These are phyloP conservation scores for Enteromius argenteus DNA, from an alignment of 2,797 vertebrate species.

Conservation along the genomic window DNA sequence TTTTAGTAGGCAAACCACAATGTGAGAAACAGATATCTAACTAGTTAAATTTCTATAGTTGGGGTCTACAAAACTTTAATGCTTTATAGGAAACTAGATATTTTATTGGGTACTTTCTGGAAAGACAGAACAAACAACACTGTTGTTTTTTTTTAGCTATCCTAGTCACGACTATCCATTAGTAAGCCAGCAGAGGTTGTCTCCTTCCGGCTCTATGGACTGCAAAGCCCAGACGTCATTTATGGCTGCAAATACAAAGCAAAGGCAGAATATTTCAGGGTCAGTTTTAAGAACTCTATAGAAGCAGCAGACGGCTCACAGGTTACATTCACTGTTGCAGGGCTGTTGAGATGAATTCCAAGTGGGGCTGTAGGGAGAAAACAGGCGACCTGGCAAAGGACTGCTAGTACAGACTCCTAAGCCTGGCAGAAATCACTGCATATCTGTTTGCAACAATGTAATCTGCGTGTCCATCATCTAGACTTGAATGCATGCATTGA, in stretches of 20 bases:
- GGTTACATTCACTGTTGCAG: neutral
- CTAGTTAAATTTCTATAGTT: neutral
- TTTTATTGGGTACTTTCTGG: neutral
- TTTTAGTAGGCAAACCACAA: neutral
- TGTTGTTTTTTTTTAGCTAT: neutral
- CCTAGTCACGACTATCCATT: conserved; percentile 4
- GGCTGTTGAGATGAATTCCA: conserved; percentile 24
- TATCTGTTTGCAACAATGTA: neutral
- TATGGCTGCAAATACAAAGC: conserved; percentile 16
- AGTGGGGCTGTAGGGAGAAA: conserved; percentile 12
- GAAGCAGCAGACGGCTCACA: conserved; percentile 24
- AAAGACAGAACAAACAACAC: neutral
- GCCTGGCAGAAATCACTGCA: neutral
- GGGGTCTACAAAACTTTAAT: neutral
- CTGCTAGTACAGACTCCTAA: neutral
- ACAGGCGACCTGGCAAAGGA: neutral
- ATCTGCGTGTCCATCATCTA: neutral
- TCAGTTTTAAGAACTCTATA: conserved; percentile 25
- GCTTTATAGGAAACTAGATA: neutral
- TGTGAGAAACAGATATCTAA: neutral
- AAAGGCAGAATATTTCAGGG: conserved; percentile 34
- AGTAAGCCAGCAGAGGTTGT: neutral
- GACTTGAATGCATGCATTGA: neutral
- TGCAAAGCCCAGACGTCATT: conserved; percentile 23
- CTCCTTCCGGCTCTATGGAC: neutral